Evolutionary conservation across 2,113 vertebrate species (phyloP).

Genomic region (Rhipidura dahli): DNA sequence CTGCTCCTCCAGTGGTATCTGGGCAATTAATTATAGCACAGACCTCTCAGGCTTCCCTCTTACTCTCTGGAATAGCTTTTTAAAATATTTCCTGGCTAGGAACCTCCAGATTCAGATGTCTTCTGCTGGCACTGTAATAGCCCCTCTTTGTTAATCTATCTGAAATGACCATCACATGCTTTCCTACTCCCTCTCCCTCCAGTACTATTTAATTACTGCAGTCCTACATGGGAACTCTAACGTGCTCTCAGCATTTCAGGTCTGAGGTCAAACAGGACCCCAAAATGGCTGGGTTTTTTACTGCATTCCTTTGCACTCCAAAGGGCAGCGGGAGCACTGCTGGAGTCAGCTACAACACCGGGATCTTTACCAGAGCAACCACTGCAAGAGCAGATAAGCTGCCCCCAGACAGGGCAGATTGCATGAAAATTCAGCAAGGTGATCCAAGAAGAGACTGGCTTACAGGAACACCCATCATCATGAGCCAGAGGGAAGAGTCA

Average conservation of each 20-base stretch:
- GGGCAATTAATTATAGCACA: conserved; percentile 15
- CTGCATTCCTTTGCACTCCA: not conserved
- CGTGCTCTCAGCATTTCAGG: not conserved
- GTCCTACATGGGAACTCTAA: not conserved
- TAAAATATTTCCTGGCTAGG: not conserved
- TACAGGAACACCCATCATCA: not conserved
- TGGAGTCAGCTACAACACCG: not conserved
- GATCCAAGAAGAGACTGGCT: not conserved
- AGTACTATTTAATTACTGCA: not conserved
- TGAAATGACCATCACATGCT: not conserved
- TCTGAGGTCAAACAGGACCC: not conserved
- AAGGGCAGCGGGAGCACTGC: not conserved
- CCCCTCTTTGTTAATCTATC: not conserved
- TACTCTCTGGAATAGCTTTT: not conserved
- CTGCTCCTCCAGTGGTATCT: not conserved
- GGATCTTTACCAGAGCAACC: not conserved
- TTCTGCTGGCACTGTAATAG: not conserved
- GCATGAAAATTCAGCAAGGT: not conserved
- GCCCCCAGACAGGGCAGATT: not conserved
- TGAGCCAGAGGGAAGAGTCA: not conserved
- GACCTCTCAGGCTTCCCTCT: not conserved
- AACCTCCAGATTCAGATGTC: not conserved
- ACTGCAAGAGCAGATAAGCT: not conserved
- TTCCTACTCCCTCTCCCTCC: not conserved
- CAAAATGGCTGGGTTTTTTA: not conserved